Evolutionary conservation across 1,140 invertebrate species (phyloP), one percentile per base, ranked within the genome.

Genomic region (Sinonovacula constricta): DNA sequence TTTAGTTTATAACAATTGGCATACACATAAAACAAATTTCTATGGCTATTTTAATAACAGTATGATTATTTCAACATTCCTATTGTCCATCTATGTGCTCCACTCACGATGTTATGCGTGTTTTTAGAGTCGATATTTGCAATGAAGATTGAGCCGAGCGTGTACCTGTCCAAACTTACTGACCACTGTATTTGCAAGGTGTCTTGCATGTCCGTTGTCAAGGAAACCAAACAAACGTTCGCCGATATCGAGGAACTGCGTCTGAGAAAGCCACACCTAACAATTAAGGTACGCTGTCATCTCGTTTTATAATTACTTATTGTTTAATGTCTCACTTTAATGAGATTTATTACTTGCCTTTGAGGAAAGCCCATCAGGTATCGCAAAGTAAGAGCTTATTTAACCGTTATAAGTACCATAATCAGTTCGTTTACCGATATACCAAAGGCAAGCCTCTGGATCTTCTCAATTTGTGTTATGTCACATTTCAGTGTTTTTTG

Each of bases 171-270:
- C 14, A 63, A 72, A 26, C 30, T 72, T n/a, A 49, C 28, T 10
- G 70, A 72, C n/a, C 70, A 72, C 26, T 72, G 70, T 45, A 36
- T 72, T n/a, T 62, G 57, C 24, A 51, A 51, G 18, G 30, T 63
- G 30, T 49, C 59, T 24, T 72, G 59, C 53, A 34, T 62, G 22
- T 49, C 36, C n/a, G 22, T 62, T 1, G 59, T 72, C 2, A 24
- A 72, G 2, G 70, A 72, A 53, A 72, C 70, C 5, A 24, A 63
- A n/a, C 70, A 72, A 28, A 39, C 34, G 4, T 39, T 45, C 1
- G 39, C 45, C 18, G 59, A 62, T 4, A n/a, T 24, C 2, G 70
- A 72, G 12, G 70, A 72, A 63, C 31, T 72, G 2, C n/a, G 57
- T 24, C 59, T 72, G 7, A 34, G 70, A 3, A 72, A 72, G 53